Conservation (phyloP, 2,888 invertebrate genomes). For the Odontomyia ornata region DNA sequence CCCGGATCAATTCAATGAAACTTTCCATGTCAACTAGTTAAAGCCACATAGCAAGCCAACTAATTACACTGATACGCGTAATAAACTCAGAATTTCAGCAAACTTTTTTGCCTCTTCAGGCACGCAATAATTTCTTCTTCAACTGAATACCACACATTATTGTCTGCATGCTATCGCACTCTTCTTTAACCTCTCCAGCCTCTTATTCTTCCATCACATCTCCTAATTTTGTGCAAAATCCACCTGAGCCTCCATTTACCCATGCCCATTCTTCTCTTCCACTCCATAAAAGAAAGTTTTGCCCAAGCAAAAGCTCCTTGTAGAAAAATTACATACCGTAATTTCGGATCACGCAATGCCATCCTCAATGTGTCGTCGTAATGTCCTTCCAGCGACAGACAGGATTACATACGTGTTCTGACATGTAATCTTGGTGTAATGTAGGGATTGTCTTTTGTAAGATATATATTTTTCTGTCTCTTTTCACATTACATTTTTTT, state of each 20-base stretch:
- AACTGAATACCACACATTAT: not conserved
- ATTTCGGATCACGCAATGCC: constrained; percentile 41
- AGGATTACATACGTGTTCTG: constrained; percentile 30
- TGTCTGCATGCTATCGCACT: not conserved
- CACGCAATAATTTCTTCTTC: constrained; percentile 15
- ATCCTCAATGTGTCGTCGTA: constrained; percentile 25
- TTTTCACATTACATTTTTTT: not conserved
- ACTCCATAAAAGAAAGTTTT: not conserved
- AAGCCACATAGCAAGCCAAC: not conserved
- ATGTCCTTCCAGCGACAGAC: constrained; percentile 34
- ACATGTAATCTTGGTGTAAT: constrained; percentile 39
- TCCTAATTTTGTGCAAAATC: not conserved
- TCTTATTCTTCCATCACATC: not conserved
- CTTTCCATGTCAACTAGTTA: constrained; percentile 1
- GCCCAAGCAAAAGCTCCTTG: not conserved
- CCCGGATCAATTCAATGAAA: not conserved
- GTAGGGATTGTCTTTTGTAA: constrained; percentile 36
- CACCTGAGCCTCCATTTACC: not conserved
- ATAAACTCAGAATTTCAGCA: constrained; percentile 30
- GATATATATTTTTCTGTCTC: constrained; percentile 19
- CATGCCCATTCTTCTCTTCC: too few relatives aligned
- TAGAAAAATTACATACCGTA: constrained; percentile 34
- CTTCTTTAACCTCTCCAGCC: not conserved
- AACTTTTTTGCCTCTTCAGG: not conserved
- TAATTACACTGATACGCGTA: constrained; percentile 27